Evolutionary conservation across 2,888 invertebrate genomes (phyloP).

Genomic region (Peribatodes rhomboidaria): DNA sequence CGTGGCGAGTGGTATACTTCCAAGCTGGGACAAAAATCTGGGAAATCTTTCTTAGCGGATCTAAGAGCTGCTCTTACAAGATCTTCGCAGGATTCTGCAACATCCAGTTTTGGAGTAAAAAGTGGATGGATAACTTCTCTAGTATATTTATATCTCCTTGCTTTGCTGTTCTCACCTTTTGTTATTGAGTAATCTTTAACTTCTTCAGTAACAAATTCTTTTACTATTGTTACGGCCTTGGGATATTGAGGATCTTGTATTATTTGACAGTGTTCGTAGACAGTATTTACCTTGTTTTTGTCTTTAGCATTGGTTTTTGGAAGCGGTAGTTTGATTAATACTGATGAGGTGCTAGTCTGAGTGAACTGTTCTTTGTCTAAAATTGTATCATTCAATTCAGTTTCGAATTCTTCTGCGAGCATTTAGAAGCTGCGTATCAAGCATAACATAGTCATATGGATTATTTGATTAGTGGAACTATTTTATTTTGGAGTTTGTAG

Average conservation of each 20-base stretch:
- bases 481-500: constrained; percentile 2
- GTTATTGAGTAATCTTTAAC: constrained; percentile 40
- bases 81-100: constrained; percentile 52
- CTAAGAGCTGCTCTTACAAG: constrained; percentile 50
- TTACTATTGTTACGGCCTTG: constrained; percentile 52
- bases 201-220: constrained; percentile 57
- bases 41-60: constrained; percentile 52
- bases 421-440: constrained; percentile 41
- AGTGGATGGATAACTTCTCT: constrained; percentile 64
- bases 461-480: background rate
- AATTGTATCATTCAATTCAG: constrained; percentile 43
- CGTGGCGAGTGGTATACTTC: constrained; percentile 24
- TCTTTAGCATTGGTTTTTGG: constrained; percentile 41
- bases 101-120: constrained; percentile 50
- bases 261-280: constrained; percentile 56
- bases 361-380: constrained; percentile 55
- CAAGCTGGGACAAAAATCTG: constrained; percentile 52
- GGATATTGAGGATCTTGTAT: constrained; percentile 53
- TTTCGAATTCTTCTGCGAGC: constrained; percentile 52
- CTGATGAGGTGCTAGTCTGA: constrained; percentile 50
- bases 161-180: constrained; percentile 37
- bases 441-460: background rate
- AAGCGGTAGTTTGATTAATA: constrained; percentile 34
- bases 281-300: constrained; percentile 48
- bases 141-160: constrained; percentile 57